Evolutionary conservation across 2,113 vertebrate species (phyloP), one percentile per base, ranked within the genome.

Genomic region (Acanthisitta chloris): DNA sequence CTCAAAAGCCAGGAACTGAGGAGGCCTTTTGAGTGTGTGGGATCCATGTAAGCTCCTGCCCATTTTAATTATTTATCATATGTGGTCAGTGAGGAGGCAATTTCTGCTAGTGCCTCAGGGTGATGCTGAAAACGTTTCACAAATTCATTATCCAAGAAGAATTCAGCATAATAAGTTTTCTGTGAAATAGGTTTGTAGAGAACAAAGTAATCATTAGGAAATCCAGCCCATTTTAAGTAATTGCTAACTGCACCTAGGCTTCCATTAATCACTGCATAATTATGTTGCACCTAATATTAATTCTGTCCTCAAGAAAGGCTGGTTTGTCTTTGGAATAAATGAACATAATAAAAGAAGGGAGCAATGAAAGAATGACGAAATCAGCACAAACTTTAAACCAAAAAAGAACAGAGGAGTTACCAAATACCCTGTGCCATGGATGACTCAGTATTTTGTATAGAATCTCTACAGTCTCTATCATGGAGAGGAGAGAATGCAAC

Each of bases 401-500:
- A 45, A 69, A 74, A 78, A 36, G 36, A 83, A 34, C 14, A 42
- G 48, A 86, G 45, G 31, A 58, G 13, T 78, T 59, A 48, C n/a
- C 43, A 79, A 76, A 31, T 23, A 86, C 5, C n/a, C 33, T 0
- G 0, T 52, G 51, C 33, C 29, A 26, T 3, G 4, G n/a, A 46
- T 38, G 51, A 62, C 24, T 54, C 38, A 1, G 3, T 69, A 19
- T 51, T 51, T 71, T 59, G 11, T 49, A 14, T 2, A 66, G 42
- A 58, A 24, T 25, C 49, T 38, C 65, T 57, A 8, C 11, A 49
- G 34, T 26, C 17, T 26, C 17, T 31, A 34, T 11, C 10, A 10
- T 6, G 0, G 0, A 43, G n/a, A 57, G 2, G 8, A 62, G 31
- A 62, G 43, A 29, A 9, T 6, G 12, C 28, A 31, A 42, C 25